These are phyloP conservation scores for Bugulina stolonifera DNA, from an alignment of 2,888 invertebrate genomes.

Conservation along the genomic window DNA sequence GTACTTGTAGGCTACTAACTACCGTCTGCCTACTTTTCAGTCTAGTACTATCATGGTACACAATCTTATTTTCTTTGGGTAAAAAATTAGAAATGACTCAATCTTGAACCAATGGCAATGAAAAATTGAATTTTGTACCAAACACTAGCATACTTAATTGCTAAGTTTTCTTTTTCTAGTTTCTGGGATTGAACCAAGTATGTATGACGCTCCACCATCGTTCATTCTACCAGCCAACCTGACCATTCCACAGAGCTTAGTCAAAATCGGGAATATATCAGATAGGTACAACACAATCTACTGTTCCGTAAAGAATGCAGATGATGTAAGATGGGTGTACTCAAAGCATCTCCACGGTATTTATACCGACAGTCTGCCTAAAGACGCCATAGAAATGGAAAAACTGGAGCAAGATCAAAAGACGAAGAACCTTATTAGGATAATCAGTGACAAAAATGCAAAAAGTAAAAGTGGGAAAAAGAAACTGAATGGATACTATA, in stretches of 20 bases:
- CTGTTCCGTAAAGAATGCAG: background rate
- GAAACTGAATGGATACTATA: conserved; percentile 11
- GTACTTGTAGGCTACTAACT: too few species aligned
- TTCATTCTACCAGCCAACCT: background rate
- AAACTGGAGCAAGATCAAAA: background rate
- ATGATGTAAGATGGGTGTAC: background rate
- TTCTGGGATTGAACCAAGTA: background rate
- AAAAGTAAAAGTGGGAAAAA: background rate
- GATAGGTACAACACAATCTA: background rate
- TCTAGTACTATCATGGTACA: too few species aligned
- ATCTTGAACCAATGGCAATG: too few species aligned
- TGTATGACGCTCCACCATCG: background rate
- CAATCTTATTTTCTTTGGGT: too few species aligned
- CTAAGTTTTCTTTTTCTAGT: background rate
- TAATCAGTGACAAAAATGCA: background rate
- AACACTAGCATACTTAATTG: too few species aligned
- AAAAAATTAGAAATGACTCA: too few species aligned
- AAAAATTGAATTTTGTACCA: too few species aligned
- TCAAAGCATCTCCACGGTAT: background rate
- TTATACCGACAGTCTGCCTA: background rate
- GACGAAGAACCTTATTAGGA: background rate
- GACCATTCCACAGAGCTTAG: background rate
- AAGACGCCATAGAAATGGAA: background rate
- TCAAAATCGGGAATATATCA: background rate
- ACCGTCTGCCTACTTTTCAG: too few species aligned